Percentiles rank a stretch among this genome's conserved stretches.
phyloP scores from a whole-genome alignment of 2,113 vertebrate genomes.

The Chamaea fasciata region DNA sequence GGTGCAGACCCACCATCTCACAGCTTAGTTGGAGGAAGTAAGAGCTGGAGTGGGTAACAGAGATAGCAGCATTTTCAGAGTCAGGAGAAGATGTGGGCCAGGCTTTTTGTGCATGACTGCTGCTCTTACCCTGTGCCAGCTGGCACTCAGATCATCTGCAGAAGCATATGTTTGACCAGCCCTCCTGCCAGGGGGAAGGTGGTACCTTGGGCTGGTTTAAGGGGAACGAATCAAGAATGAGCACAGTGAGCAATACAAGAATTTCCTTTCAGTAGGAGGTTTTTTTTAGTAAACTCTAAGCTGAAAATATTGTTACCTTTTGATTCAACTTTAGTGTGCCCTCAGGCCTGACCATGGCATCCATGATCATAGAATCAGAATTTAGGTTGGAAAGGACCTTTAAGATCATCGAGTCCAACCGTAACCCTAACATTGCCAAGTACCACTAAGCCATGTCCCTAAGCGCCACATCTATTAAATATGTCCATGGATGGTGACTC shows the following conservation, averaged over 20 bases:
- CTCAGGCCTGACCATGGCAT: neutral
- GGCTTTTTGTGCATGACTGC: neutral
- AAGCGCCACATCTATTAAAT: neutral
- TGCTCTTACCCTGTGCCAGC: neutral
- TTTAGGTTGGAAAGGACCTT: neutral
- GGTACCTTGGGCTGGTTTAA: neutral
- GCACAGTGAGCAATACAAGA: neutral
- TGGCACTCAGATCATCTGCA: neutral
- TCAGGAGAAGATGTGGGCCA: neutral
- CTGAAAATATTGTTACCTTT: neutral
- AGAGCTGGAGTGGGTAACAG: neutral
- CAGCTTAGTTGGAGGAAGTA: neutral
- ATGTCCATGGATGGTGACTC: neutral
- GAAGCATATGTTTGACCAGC: slow-evolving; percentile 23
- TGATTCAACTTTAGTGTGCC: neutral
- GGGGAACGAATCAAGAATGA: neutral
- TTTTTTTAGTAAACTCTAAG: neutral
- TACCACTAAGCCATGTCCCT: neutral
- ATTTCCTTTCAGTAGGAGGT: neutral
- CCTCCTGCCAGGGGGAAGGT: neutral
- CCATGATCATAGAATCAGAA: neutral
- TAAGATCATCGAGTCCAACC: accelerated
- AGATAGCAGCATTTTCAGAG: neutral
- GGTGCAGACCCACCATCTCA: neutral
- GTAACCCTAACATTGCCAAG: neutral